Evolutionary conservation across 2,888 invertebrate genomes (phyloP).

Genomic region (Gastrophysa polygoni): DNA sequence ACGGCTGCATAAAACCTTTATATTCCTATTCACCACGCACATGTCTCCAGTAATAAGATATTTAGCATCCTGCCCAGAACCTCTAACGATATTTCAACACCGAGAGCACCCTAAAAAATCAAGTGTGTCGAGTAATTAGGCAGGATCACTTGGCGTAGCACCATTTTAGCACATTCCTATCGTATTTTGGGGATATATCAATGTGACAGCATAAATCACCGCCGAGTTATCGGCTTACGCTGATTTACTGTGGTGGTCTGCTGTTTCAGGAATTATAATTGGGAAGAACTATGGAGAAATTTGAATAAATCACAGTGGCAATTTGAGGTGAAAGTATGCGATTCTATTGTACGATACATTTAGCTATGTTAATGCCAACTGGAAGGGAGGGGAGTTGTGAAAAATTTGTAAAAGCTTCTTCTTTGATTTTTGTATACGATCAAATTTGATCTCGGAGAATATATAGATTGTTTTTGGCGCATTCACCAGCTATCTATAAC

Average conservation of each 20-base stretch:
- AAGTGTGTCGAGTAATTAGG: not conserved
- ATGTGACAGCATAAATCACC: slow-evolving; percentile 20
- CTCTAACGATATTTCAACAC: not conserved
- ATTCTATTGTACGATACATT: no score
- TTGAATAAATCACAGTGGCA: slow-evolving; percentile 4
- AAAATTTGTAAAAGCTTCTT: no score
- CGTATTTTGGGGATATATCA: not conserved
- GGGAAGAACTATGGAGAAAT: slow-evolving; percentile 11
- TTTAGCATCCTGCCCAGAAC: no score
- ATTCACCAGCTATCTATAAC: no score
- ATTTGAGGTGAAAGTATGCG: no score
- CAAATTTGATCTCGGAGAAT: no score
- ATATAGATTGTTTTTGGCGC: no score
- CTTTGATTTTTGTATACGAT: no score
- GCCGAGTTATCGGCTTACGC: slow-evolving; percentile 12
- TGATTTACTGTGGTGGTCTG: not conserved
- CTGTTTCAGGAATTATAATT: slow-evolving; percentile 22
- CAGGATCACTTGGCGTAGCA: not conserved
- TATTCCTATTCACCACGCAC: not conserved
- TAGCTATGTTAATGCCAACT: no score
- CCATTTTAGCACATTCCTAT: not conserved
- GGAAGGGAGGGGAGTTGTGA: no score
- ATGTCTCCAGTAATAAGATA: not conserved
- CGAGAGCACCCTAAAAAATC: not conserved
- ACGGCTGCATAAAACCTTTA: no score